Evolutionary conservation across 2,113 vertebrate species (phyloP).

Genomic region (Psophia crepitans): DNA sequence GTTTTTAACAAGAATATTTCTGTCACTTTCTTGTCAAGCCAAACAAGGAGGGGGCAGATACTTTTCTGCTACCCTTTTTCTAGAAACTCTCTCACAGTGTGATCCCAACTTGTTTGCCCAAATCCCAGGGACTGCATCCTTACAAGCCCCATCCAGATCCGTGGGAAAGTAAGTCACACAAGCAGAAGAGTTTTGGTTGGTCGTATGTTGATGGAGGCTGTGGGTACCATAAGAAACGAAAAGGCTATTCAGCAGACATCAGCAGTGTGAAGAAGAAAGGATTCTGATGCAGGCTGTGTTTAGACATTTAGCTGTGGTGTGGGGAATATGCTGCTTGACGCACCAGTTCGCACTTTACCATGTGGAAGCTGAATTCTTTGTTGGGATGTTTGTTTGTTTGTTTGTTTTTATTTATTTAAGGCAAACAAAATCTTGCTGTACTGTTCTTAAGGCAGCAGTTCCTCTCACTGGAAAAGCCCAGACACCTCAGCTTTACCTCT

Average conservation of each 20-base stretch:
- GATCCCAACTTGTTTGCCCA: neutral
- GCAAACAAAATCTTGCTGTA: neutral
- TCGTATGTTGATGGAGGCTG: neutral
- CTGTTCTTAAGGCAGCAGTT: neutral
- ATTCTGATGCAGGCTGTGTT: neutral
- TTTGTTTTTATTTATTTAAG: too few relatives aligned
- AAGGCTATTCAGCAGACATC: neutral
- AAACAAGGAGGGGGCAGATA: neutral
- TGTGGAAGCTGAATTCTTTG: neutral
- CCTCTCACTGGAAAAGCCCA: neutral
- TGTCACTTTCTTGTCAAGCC: neutral
- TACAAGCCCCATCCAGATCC: neutral
- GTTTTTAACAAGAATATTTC: neutral
- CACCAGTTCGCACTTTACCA: neutral
- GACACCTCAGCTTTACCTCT: neutral
- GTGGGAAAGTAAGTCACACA: rapidly evolving
- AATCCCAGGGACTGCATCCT: neutral
- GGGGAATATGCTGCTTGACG: neutral
- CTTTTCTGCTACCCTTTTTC: neutral
- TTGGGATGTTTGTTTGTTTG: too few relatives aligned
- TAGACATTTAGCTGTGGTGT: neutral
- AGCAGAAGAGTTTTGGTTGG: neutral
- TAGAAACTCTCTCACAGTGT: neutral
- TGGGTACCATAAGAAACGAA: neutral
- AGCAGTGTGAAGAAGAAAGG: neutral